A percentile compares a stretch with the other conserved stretches of the same genome.
These are phyloP conservation scores for Protonibea diacanthus DNA, from an alignment of 2,797 vertebrate genomes.

Conservation along the genomic window DNA sequence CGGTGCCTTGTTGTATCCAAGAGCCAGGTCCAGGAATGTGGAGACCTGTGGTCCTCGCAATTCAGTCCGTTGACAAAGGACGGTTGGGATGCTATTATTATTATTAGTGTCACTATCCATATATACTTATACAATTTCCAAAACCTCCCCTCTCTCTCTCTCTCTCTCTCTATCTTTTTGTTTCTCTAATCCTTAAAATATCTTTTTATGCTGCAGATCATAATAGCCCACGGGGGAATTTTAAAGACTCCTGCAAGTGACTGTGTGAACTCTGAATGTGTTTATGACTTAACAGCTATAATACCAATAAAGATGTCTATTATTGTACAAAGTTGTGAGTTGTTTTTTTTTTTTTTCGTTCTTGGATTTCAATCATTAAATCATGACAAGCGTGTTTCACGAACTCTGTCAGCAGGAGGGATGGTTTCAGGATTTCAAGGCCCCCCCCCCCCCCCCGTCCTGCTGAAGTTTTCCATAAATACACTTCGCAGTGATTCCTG, in stretches of 20 bases:
- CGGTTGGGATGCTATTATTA: slow-evolving; percentile 71
- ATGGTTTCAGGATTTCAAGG: slow-evolving; percentile 12
- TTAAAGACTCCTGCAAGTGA: slow-evolving; percentile 48
- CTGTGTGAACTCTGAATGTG: slow-evolving; percentile 69
- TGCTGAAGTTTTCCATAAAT: slow-evolving; percentile 42
- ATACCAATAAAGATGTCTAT: slow-evolving; percentile 73
- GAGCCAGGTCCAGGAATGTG: slow-evolving; percentile 79
- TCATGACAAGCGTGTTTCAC: slow-evolving; percentile 42
- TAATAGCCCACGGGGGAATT: slow-evolving; percentile 24
- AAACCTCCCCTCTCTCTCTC: not conserved
- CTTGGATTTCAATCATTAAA: slow-evolving; percentile 20
- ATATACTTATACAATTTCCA: slow-evolving; percentile 35
- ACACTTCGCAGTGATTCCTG: slow-evolving; percentile 28
- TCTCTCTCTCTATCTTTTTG: slow-evolving; percentile 30
- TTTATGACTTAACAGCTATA: slow-evolving; percentile 57
- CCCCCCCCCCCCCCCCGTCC: not conserved
- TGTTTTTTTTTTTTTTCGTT: not conserved
- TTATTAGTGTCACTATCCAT: slow-evolving; percentile 64
- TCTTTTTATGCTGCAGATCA: slow-evolving; percentile 62
- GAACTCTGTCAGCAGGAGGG: slow-evolving; percentile 18
- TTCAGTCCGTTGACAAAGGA: slow-evolving; percentile 71
- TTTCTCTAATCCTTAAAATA: slow-evolving; percentile 59
- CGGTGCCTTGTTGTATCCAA: slow-evolving; percentile 77
- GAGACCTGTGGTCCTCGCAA: slow-evolving; percentile 72
- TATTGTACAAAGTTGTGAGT: slow-evolving; percentile 56